Percentiles rank a stretch among this genome's conserved stretches.
phyloP scores from a whole-genome alignment of 1,140 invertebrate species.

The Aricia agestis region DNA sequence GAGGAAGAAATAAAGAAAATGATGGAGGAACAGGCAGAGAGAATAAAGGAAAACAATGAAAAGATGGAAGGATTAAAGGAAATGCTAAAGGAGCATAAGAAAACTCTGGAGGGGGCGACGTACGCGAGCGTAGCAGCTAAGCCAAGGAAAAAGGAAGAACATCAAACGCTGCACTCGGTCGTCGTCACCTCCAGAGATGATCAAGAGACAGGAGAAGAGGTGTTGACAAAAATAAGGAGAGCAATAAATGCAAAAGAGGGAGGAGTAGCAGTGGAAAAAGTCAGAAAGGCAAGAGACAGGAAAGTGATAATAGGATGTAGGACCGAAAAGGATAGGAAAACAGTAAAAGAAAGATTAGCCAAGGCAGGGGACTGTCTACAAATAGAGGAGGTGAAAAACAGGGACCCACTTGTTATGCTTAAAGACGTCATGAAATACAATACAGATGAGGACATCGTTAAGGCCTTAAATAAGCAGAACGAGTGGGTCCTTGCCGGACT shows the following conservation, averaged over 20 bases:
- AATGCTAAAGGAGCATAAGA: too few relatives aligned
- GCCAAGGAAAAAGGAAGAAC: too few relatives aligned
- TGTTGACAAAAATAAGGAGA: constrained; percentile 21
- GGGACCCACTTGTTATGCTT: constrained; percentile 28
- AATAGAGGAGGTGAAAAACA: constrained; percentile 28
- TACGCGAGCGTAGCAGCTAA: too few relatives aligned
- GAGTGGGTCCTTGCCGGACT: constrained; percentile 13
- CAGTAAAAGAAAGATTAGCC: constrained; percentile 21
- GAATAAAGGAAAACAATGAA: too few relatives aligned
- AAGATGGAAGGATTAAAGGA: too few relatives aligned
- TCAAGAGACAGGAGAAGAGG: constrained; percentile 25
- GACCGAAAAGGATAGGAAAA: constrained; percentile 20
- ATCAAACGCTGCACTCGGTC: constrained; percentile 16
- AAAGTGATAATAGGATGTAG: constrained; percentile 30
- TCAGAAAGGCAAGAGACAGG: constrained; percentile 28
- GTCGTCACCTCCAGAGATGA: constrained; percentile 22
- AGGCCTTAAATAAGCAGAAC: constrained; percentile 21
- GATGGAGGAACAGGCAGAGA: too few relatives aligned
- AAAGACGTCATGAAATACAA: constrained; percentile 15
- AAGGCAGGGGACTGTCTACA: constrained; percentile 10
- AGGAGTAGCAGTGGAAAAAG: constrained; percentile 22
- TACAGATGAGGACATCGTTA: constrained; percentile 20
- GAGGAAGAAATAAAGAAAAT: too few relatives aligned
- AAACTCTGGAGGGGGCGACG: too few relatives aligned
- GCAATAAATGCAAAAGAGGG: constrained; percentile 25